phyloP scores from a whole-genome alignment of 2,888 invertebrate species.

The Muschampia plurimacula region DNA sequence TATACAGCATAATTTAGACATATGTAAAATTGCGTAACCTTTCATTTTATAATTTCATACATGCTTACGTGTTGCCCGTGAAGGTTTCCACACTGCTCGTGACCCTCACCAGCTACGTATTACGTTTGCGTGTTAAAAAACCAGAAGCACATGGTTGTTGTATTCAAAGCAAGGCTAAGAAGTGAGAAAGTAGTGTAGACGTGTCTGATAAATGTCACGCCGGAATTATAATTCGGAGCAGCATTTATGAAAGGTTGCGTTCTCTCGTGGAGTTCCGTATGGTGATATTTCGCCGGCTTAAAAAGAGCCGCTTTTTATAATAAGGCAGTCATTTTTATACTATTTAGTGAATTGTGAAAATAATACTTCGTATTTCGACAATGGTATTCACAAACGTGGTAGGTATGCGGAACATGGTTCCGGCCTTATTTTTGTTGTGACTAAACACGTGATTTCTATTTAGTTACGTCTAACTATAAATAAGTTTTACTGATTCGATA shows the following conservation, averaged over 20 bases:
- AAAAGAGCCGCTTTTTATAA: not conserved
- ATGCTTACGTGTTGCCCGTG: slow-evolving; percentile 84
- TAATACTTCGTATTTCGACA: slow-evolving; percentile 8
- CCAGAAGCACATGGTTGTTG: slow-evolving; percentile 57
- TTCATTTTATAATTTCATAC: slow-evolving; percentile 75
- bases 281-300: slow-evolving; percentile 44
- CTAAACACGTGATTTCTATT: slow-evolving; percentile 33
- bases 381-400: slow-evolving; percentile 31
- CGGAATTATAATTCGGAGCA: slow-evolving; percentile 37
- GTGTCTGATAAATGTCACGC: slow-evolving; percentile 52
- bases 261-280: slow-evolving; percentile 41
- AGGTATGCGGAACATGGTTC: slow-evolving; percentile 25
- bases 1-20: slow-evolving; percentile 53
- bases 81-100: slow-evolving; percentile 80
- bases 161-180: slow-evolving; percentile 45
- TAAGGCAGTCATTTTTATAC: not conserved
- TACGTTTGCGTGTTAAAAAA: slow-evolving; percentile 56
- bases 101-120: slow-evolving; percentile 69
- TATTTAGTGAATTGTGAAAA: not conserved
- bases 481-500: not conserved
- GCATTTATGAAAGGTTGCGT: slow-evolving; percentile 34
- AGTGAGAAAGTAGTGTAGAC: slow-evolving; percentile 51
- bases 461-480: slow-evolving; percentile 23
- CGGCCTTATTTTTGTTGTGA: slow-evolving; percentile 36
- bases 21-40: slow-evolving; percentile 81